A percentile compares a stretch with the other conserved stretches of the same genome.
Evolutionary conservation across 2,113 vertebrate genomes (phyloP).

Genomic region (Apteryx mantelli): DNA sequence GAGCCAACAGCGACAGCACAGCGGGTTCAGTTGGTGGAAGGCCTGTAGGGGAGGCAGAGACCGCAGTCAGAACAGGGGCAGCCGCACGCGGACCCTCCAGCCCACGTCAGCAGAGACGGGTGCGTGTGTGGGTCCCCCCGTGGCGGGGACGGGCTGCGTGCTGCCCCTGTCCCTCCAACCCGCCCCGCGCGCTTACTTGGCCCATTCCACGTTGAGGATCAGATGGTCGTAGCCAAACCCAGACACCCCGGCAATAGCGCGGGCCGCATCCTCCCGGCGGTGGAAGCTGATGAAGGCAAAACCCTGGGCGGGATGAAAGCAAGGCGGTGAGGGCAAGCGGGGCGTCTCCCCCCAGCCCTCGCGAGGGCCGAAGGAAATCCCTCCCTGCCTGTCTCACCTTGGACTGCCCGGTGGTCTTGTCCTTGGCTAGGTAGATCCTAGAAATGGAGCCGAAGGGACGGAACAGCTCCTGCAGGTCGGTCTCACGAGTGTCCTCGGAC

Average conservation of each 20-base stretch:
- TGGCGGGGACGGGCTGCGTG: not conserved
- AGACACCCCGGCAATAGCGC: constrained; percentile 92
- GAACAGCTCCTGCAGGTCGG: constrained; percentile 96
- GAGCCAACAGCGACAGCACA: not conserved
- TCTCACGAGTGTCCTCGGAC: constrained; percentile 96
- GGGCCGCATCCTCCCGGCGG: constrained; percentile 91
- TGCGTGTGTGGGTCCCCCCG: not conserved
- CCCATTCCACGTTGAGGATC: constrained; percentile 98
- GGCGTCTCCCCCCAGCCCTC: fast-evolving
- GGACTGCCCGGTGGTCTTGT: constrained; percentile 97
- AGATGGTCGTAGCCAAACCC: constrained; percentile 97
- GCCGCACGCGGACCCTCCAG: not conserved
- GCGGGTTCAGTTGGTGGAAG: constrained; percentile 74
- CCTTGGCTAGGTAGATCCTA: constrained; percentile 96
- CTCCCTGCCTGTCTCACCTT: constrained; percentile 78
- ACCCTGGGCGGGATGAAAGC: constrained; percentile 74
- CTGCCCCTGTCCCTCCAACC: not conserved
- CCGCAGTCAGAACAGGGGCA: not conserved
- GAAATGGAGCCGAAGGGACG: constrained; percentile 97
- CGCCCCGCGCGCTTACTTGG: constrained; percentile 84
- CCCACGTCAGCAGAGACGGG: not conserved
- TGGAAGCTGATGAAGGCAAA: constrained; percentile 99
- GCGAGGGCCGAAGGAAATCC: too few relatives aligned
- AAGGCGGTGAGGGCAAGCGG: fast-evolving
- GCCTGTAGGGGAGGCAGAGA: constrained; percentile 19